phyloP scores from a whole-genome alignment of 2,888 invertebrate genomes.

The Tetropium fuscum region DNA sequence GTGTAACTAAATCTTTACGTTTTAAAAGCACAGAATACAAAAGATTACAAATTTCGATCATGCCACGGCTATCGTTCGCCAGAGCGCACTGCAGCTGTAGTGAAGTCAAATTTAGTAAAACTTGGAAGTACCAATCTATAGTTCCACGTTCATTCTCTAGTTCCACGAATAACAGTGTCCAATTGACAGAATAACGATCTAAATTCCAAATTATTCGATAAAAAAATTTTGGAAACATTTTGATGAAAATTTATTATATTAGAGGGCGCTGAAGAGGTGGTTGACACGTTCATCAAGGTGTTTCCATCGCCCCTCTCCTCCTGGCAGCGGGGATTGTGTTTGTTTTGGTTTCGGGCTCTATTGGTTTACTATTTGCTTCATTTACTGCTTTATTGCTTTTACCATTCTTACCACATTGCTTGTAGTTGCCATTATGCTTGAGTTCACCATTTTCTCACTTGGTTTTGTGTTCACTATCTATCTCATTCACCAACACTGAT shows the following conservation, averaged over 20 bases:
- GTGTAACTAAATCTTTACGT: constrained; percentile 27
- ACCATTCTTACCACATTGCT: constrained; percentile 50
- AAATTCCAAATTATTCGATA: constrained; percentile 32
- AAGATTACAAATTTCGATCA: constrained; percentile 40
- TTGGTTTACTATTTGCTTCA: constrained; percentile 53
- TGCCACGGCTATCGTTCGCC: constrained; percentile 50
- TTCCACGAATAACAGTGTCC: constrained; percentile 18
- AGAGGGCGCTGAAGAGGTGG: constrained; percentile 59
- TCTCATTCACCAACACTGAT: constrained; percentile 49
- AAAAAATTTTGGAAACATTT: constrained; percentile 65
- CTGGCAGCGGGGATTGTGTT: constrained; percentile 64
- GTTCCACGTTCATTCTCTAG: constrained; percentile 1
- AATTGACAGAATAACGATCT: constrained; percentile 15
- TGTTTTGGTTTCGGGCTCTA: constrained; percentile 60
- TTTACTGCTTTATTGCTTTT: constrained; percentile 48
- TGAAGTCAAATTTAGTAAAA: constrained; percentile 52
- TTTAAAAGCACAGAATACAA: no score
- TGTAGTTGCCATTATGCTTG: constrained; percentile 54
- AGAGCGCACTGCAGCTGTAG: constrained; percentile 58
- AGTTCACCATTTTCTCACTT: constrained; percentile 52
- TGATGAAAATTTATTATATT: constrained; percentile 59
- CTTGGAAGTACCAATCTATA: constrained; percentile 16
- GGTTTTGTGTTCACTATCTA: constrained; percentile 59
- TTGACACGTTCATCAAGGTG: constrained; percentile 68
- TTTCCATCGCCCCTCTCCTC: constrained; percentile 65